Conservation (phyloP, 2,888 invertebrate genomes). For the Dysmachus trigonus region DNA sequence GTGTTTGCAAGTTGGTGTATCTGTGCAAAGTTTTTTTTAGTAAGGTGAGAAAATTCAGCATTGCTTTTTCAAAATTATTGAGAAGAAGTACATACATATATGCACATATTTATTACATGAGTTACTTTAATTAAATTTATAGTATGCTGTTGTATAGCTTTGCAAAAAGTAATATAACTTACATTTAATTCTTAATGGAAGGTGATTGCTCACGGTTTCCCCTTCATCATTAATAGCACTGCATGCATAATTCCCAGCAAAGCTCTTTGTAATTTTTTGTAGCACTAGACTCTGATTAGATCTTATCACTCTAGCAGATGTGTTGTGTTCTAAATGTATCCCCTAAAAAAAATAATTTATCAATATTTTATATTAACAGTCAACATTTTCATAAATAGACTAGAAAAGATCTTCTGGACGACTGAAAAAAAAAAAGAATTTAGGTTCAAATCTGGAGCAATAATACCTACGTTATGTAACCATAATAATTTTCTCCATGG, state of each 20-base stretch:
- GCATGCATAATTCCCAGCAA: conserved; percentile 88
- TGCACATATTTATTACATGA: background rate
- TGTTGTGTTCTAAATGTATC: conserved; percentile 82
- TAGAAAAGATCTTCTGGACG: background rate
- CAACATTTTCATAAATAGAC: background rate
- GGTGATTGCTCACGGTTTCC: conserved; percentile 86
- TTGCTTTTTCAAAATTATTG: background rate
- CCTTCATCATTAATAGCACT: conserved; percentile 88
- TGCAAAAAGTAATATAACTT: conserved; percentile 65
- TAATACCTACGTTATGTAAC: conserved; percentile 85
- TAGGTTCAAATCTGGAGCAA: background rate
- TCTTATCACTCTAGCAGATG: conserved; percentile 85
- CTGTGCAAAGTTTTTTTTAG: conserved; percentile 67
- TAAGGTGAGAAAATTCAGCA: background rate
- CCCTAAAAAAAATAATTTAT: conserved; percentile 69
- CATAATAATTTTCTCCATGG: conserved; percentile 84
- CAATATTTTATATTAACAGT: background rate
- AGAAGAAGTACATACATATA: background rate
- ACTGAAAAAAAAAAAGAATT: too few species aligned
- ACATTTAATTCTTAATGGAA: conserved; percentile 88
- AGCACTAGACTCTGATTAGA: conserved; percentile 92
- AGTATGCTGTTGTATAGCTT: background rate
- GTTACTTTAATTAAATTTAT: background rate
- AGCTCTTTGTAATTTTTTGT: conserved; percentile 86
- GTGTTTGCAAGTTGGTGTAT: conserved; percentile 81